A percentile compares a stretch with the other conserved stretches of the same genome.
Conservation (phyloP, 1,140 invertebrate genomes). For the Tetramorium parvispinum region DNA sequence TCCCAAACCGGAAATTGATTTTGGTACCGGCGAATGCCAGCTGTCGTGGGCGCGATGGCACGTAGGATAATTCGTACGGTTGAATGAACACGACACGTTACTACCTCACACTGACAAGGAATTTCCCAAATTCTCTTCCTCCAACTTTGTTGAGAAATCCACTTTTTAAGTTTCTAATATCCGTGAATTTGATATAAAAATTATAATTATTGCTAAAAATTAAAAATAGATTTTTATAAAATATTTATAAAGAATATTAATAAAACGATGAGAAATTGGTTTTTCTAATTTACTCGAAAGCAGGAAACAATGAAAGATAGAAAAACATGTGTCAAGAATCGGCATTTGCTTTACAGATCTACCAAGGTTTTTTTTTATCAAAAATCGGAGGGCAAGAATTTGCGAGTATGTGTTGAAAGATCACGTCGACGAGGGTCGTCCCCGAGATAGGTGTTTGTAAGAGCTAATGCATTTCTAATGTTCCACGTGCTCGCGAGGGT, state of each 20-base stretch:
- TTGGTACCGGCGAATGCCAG: slow-evolving; percentile 52
- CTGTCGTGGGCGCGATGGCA: slow-evolving; percentile 44
- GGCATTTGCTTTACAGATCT: background rate
- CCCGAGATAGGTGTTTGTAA: background rate
- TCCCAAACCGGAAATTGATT: slow-evolving; percentile 68
- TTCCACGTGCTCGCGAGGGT: slow-evolving; percentile 10
- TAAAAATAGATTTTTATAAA: background rate
- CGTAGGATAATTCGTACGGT: slow-evolving; percentile 61
- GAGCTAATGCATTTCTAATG: slow-evolving; percentile 59
- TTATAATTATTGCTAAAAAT: background rate
- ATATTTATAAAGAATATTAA: background rate
- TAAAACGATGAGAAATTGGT: background rate
- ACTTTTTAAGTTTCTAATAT: background rate
- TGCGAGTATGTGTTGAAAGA: slow-evolving; percentile 16
- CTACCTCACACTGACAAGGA: background rate
- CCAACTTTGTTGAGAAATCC: background rate
- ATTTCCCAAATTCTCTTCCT: background rate
- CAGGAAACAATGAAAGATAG: background rate
- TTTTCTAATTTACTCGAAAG: background rate
- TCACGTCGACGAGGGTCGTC: background rate
- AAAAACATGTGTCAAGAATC: background rate
- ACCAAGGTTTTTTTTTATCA: background rate
- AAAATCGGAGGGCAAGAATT: background rate
- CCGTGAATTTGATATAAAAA: background rate
- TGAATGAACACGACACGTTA: slow-evolving; percentile 30